Evolutionary conservation across 2,797 vertebrate species (phyloP).

Genomic region (Adelosebastes latens): DNA sequence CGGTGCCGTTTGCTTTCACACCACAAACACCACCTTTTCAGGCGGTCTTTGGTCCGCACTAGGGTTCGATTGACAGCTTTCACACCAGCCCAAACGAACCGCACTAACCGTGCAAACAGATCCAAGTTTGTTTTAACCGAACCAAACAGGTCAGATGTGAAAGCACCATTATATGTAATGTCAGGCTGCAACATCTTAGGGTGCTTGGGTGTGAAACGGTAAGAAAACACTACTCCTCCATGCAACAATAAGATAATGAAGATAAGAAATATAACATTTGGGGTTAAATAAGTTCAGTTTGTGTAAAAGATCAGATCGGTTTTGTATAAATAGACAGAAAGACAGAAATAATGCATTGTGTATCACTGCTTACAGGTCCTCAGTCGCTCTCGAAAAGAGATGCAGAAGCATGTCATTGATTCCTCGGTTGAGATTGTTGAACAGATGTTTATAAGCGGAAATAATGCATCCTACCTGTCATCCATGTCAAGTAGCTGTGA

Average conservation of each 20-base stretch:
- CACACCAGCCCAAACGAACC: background rate
- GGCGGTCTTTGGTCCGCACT: background rate
- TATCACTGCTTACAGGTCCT: background rate
- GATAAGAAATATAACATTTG: background rate
- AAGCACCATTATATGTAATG: no score
- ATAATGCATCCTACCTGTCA: constrained; percentile 40
- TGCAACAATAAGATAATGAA: background rate
- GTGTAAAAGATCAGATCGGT: background rate
- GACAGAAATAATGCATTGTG: background rate
- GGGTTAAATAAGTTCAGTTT: background rate
- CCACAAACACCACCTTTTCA: background rate
- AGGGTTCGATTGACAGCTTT: background rate
- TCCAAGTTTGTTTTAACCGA: background rate
- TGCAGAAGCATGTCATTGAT: constrained; percentile 24
- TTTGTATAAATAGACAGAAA: background rate
- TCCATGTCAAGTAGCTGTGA: constrained; percentile 20
- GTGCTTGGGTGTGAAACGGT: background rate
- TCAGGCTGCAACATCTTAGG: no score
- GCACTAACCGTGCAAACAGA: background rate
- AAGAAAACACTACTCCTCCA: background rate
- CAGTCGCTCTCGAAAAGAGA: background rate
- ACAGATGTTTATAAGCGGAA: constrained; percentile 35
- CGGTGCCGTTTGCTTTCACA: background rate
- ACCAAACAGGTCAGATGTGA: background rate
- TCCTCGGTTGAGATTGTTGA: constrained; percentile 6